These are phyloP conservation scores for Clarias pachynema DNA, from an alignment of 2,797 vertebrate genomes.

Conservation along the genomic window DNA sequence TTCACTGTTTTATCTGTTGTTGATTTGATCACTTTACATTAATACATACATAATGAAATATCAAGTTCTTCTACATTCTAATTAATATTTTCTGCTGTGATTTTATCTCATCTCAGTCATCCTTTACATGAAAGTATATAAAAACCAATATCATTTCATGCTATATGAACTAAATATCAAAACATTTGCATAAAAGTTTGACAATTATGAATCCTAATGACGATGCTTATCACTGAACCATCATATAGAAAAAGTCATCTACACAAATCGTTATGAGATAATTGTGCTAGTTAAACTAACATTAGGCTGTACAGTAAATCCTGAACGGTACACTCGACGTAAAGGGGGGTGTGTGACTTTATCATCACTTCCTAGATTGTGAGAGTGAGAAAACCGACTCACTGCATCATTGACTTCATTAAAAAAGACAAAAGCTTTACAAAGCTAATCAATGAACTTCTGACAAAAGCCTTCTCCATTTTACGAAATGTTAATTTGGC, in stretches of 20 bases:
- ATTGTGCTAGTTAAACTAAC: background rate
- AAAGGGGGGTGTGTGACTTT: background rate
- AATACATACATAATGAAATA: background rate
- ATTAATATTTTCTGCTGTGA: background rate
- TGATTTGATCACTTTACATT: background rate
- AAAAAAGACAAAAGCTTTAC: background rate
- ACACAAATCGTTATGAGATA: background rate
- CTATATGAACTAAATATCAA: background rate
- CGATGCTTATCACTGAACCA: background rate
- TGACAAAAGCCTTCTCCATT: slow-evolving; percentile 16
- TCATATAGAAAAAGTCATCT: background rate
- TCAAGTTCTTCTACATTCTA: background rate
- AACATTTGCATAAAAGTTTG: background rate
- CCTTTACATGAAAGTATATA: background rate
- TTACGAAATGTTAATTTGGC: slow-evolving; percentile 14
- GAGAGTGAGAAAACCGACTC: background rate
- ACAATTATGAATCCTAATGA: background rate
- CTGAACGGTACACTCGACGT: background rate
- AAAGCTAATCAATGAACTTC: slow-evolving; percentile 27
- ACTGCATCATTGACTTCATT: slow-evolving; percentile 4
- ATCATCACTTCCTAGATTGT: background rate
- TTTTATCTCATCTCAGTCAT: background rate
- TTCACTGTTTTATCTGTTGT: background rate
- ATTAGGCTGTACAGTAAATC: background rate
- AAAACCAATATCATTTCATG: background rate